Evolutionary conservation across 2,888 invertebrate genomes (phyloP), one percentile per base, ranked within the genome.

Genomic region (Xylota segnis): DNA sequence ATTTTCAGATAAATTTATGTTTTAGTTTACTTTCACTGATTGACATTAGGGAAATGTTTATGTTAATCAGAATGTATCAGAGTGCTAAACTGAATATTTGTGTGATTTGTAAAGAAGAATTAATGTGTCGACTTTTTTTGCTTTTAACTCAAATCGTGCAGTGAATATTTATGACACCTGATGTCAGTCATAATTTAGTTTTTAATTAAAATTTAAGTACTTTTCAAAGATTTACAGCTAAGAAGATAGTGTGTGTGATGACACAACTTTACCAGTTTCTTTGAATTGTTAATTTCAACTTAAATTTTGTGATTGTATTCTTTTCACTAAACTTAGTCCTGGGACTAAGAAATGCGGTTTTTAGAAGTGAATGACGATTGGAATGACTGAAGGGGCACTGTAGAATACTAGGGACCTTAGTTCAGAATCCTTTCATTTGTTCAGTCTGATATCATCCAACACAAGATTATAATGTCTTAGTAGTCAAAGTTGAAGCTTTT

Each of bases 21-120:
- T 12, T 34, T 32, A 12, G 9, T 12, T 75, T 23, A 76, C 75
- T 76, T 76, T 76, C 75, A 76, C 75, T 76, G 66, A 66, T 58
- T 76, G 75, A 66, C 66, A 76, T 66, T 66, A 47, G 75, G 54
- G 23, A 29, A 66, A 58, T 18, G 43, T 56, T 45, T 58, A 34
- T 45, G 58, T 34, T 37, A 76, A 37, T 66, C 10, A 6, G 6
- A 32, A 47, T 40, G 40, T 4, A 66, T 65, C 16, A 29, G 34
- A 59, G 66, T 76, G 34, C 29, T 50, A 76, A n/a, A 75, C 65
- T 9, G 34, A 23, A 54, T n/a, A 52, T 68, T 40, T 43, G n/a
- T 18, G 29, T 32, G 40, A 37, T 32, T 32, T 27, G 12, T 32
- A 32, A 16, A n/a, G 5, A 37, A 45, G 47, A 65, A 18, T 34